Conservation (phyloP, 2,797 vertebrate genomes). For the Aselliscus stoliczkanus region DNA sequence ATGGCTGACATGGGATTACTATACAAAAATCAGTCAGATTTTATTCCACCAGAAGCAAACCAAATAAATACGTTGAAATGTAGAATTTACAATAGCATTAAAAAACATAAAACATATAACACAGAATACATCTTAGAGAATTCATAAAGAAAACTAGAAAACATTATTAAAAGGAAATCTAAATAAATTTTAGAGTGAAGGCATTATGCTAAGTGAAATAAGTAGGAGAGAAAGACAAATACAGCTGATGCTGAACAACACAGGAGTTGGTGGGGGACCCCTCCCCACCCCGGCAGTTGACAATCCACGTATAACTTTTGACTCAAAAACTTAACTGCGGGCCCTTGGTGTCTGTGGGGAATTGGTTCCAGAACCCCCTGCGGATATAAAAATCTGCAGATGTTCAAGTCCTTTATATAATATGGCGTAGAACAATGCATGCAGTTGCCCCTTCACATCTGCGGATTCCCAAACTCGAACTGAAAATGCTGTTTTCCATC, state of each 20-base stretch:
- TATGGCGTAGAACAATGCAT: not conserved
- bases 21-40: not conserved
- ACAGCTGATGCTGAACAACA: not conserved
- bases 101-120: not conserved
- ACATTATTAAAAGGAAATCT: not conserved
- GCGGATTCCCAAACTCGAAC: not conserved
- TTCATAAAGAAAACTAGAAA: not conserved
- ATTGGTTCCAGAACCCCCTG: not conserved
- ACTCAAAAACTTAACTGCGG: not conserved
- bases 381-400: not conserved
- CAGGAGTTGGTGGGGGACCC: not conserved
- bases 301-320: not conserved
- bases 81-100: not conserved
- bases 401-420: not conserved
- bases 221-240: not conserved
- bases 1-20: not conserved
- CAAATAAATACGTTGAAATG: not conserved
- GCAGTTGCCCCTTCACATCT: not conserved
- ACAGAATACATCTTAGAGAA: not conserved
- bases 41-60: not conserved
- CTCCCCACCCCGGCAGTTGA: not conserved
- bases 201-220: not conserved
- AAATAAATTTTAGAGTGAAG: not conserved
- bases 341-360: not conserved
- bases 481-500: not conserved